A percentile compares a stretch with the other conserved stretches of the same genome.
Conservation (phyloP, 53 echinoderm and acorn worm genomes). For the Pentamera pediparva region DNA sequence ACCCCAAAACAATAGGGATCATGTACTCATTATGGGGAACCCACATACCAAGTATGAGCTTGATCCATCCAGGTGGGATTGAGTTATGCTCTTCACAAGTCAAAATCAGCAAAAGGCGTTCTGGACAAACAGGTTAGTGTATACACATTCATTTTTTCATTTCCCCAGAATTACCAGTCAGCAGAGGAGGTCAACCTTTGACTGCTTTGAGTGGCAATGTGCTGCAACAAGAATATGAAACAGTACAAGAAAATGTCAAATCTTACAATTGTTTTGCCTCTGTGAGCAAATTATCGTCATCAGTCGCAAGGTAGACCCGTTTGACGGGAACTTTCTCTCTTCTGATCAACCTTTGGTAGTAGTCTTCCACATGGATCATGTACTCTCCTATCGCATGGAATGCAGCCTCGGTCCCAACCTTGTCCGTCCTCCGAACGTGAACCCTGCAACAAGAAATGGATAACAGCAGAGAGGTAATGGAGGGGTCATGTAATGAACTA, state of each 20-base stretch:
- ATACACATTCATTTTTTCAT: too few relatives aligned
- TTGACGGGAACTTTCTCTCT: conserved; percentile 53
- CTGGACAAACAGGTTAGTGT: too few relatives aligned
- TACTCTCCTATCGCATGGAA: conserved; percentile 89
- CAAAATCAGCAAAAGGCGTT: too few relatives aligned
- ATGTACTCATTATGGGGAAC: too few relatives aligned
- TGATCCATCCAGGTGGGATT: too few relatives aligned
- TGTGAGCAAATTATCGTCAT: conserved; percentile 66
- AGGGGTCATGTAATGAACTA: too few relatives aligned
- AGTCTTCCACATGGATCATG: conserved; percentile 91
- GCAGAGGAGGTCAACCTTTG: too few relatives aligned
- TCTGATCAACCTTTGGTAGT: conserved; percentile 62
- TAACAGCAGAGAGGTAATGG: too few relatives aligned
- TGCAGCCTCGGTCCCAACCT: conserved; percentile 97
- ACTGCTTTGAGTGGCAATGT: neutral
- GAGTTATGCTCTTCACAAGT: too few relatives aligned
- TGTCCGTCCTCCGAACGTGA: conserved; percentile 94
- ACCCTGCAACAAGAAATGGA: conserved; percentile 45
- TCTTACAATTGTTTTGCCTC: conserved; percentile 82
- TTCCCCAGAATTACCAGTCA: too few relatives aligned
- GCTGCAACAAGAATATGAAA: neutral
- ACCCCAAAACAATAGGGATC: too few relatives aligned
- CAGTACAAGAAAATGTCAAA: neutral
- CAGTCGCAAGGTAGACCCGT: conserved; percentile 86
- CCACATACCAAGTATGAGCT: too few relatives aligned